Evolutionary conservation across 2,113 vertebrate species (phyloP), one percentile per base, ranked within the genome.

Genomic region (Athene cunicularia): DNA sequence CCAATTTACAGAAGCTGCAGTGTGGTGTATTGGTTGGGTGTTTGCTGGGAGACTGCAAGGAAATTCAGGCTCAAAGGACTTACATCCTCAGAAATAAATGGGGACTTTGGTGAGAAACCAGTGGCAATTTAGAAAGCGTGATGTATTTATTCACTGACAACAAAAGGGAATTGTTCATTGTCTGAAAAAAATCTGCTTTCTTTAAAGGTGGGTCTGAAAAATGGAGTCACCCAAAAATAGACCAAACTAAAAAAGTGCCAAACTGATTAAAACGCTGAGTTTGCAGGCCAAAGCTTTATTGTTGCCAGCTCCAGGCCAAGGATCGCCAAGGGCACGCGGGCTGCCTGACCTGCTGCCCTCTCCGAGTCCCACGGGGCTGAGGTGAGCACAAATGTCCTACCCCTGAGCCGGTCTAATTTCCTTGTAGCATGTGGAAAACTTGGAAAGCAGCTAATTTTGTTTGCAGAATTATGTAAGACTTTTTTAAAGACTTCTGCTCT

Each of bases 351-450:
- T 37, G 32, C 27, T 24, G 49, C 33, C 16, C 15, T 39, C 30
- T 12, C 35, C 0, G 21, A 49, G 62, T 14, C 62, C 35, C 0
- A 2, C 16, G 1, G 26, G 11, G 26, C 32, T 8, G 28, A 77
- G 47, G 21, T 24, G 32, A 86, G 27, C 33, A 9, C 14, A 12
- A 5, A 58, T 4, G 7, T 35, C 27, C 37, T 75, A 5, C 32
- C 21, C n/a, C 39, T 10, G 26, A 53, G 66, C 55, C 49, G 35
- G 11, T 17, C 28, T 8, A 8, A 10, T 52, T 58, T 47, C 53
- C 55, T 74, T 55, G 32, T 12, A 19, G 22, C 5, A 21, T 1
- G 26, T 67, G 53, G 66, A 14, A 37, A 35, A 58, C 15, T 43
- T 35, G 50, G 71, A 32, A 45, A 80, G 60, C 26, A 58, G 74